Percentiles rank a stretch among this genome's conserved stretches.
These are phyloP conservation scores for Brachionus plicatilis DNA, from an alignment of 1,140 invertebrate species.

Conservation along the genomic window DNA sequence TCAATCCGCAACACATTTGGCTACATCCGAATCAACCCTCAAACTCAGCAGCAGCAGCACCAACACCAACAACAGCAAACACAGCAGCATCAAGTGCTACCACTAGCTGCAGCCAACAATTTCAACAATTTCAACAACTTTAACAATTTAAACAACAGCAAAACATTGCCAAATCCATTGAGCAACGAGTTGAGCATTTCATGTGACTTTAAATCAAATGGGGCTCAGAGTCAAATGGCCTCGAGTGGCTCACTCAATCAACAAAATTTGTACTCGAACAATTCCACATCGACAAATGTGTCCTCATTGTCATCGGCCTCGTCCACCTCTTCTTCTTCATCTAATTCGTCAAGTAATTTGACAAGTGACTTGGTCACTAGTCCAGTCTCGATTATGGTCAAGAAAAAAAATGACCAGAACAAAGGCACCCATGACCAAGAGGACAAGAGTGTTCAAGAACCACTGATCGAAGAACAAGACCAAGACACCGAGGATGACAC, in stretches of 20 bases:
- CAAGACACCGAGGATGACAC: not conserved
- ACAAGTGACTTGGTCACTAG: conserved; percentile 7
- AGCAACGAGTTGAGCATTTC: conserved; percentile 3
- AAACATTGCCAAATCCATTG: not conserved
- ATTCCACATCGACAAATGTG: conserved; percentile 21
- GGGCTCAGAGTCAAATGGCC: not conserved
- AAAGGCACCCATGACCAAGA: not conserved
- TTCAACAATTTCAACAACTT: too few relatives aligned
- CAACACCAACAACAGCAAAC: not conserved
- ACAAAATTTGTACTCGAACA: conserved; percentile 3
- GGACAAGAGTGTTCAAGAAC: not conserved
- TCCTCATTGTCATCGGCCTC: conserved; percentile 19
- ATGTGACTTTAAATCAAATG: not conserved
- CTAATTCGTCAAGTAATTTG: not conserved
- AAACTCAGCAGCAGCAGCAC: conserved; percentile 18
- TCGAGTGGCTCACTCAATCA: not conserved
- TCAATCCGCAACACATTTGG: conserved; percentile 39
- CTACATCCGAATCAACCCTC: conserved; percentile 37
- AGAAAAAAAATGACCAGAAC: not conserved
- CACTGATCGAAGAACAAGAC: not conserved
- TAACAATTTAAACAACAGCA: not conserved
- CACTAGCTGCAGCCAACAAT: not conserved
- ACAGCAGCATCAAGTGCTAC: not conserved
- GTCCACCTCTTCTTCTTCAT: not conserved
- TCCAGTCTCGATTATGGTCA: conserved; percentile 35